A percentile compares a stretch with the other conserved stretches of the same genome.
Evolutionary conservation across 2,888 invertebrate species (phyloP).

Genomic region (Gastracanthus pulcherrimus): DNA sequence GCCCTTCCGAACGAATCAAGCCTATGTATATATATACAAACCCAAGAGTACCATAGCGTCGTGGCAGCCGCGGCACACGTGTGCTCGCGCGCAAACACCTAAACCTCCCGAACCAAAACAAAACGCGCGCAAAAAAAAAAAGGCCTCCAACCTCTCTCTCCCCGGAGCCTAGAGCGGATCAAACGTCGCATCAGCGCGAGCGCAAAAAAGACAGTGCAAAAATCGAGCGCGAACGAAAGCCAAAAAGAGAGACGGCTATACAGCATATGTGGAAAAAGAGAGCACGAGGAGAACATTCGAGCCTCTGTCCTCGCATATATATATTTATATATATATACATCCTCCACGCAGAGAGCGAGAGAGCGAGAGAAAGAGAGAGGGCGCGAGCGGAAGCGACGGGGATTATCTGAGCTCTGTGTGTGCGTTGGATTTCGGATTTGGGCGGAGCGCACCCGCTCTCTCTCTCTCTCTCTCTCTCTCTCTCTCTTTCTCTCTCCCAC

Average conservation of each 20-base stretch:
- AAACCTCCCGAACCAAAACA: neutral
- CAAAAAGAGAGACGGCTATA: too few species aligned
- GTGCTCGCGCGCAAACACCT: neutral
- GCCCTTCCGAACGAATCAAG: neutral
- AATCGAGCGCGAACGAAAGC: neutral
- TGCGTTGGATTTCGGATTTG: conserved; percentile 76
- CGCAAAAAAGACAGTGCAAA: conserved; percentile 4
- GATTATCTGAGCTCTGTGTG: conserved; percentile 73
- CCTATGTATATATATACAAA: neutral
- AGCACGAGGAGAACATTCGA: neutral
- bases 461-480: conserved; percentile 74
- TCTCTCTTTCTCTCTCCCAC: neutral
- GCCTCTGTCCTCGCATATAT: neutral
- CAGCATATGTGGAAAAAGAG: neutral
- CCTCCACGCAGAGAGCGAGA: too few species aligned
- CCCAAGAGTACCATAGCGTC: neutral
- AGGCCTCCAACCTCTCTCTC: too few species aligned
- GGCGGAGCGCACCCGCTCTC: conserved; percentile 68
- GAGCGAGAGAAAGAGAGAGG: too few species aligned
- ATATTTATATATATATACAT: neutral
- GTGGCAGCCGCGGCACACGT: neutral
- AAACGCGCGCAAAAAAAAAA: neutral
- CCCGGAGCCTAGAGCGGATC: conserved; percentile 6
- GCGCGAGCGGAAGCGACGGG: conserved; percentile 64
- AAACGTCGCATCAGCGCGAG: neutral